Evolutionary conservation across 2,113 vertebrate species (phyloP).

Genomic region (Manacus vitellinus): DNA sequence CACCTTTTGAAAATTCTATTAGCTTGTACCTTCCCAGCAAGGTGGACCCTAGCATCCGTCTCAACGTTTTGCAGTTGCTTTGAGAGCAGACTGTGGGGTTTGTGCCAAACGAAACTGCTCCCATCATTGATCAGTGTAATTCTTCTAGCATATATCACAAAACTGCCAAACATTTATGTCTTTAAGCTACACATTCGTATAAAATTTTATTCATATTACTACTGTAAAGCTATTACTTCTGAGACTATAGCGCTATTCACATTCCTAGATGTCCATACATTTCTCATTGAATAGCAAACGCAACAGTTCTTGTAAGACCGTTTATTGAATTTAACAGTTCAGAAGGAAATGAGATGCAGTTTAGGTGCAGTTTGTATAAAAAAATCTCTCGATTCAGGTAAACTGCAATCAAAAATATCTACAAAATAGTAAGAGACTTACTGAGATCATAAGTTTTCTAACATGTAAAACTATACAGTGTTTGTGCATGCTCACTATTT

Average conservation of each 20-base stretch:
- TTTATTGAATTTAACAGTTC: constrained; percentile 76
- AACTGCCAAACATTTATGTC: neutral
- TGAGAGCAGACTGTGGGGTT: neutral
- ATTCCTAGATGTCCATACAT: neutral
- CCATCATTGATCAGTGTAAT: accelerated
- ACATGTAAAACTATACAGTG: constrained; percentile 65
- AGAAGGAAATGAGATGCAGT: constrained; percentile 57
- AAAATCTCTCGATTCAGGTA: constrained; percentile 43
- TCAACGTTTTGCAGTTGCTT: neutral
- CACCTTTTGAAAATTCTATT: neutral
- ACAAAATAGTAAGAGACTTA: constrained; percentile 71
- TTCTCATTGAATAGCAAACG: constrained; percentile 62
- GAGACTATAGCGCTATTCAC: neutral
- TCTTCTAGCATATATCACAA: neutral
- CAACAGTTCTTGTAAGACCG: constrained; percentile 68
- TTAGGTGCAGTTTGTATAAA: constrained; percentile 69
- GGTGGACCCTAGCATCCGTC: neutral
- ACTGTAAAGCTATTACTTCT: neutral
- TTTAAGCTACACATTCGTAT: neutral
- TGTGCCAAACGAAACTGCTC: neutral
- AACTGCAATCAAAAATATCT: constrained; percentile 73
- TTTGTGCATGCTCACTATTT: constrained; percentile 70
- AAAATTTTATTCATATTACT: neutral
- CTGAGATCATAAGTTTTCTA: constrained; percentile 56
- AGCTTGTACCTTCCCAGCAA: neutral